These are phyloP conservation scores for Eumaeus atala DNA, from an alignment of 1,140 invertebrate genomes.

Conservation along the genomic window DNA sequence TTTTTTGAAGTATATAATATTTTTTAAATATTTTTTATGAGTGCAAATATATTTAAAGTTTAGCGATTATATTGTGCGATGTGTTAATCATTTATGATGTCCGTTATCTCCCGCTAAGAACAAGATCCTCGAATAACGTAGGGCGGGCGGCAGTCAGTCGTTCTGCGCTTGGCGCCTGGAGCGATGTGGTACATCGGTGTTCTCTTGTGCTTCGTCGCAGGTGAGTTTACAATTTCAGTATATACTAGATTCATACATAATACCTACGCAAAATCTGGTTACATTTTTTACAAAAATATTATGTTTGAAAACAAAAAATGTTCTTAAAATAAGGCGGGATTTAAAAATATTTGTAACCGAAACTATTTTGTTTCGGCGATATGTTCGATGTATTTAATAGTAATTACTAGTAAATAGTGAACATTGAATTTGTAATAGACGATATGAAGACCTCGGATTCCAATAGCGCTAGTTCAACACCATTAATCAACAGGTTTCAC, in stretches of 20 bases:
- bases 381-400: too few relatives aligned
- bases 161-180: slow-evolving; percentile 18
- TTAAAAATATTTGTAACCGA: too few relatives aligned
- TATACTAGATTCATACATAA: too few relatives aligned
- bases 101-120: slow-evolving; percentile 39
- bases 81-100: slow-evolving; percentile 16
- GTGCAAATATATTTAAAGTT: background rate
- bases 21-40: background rate
- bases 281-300: too few relatives aligned
- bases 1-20: background rate
- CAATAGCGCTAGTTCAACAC: slow-evolving; percentile 6
- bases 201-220: slow-evolving; percentile 43
- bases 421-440: too few relatives aligned
- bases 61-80: background rate
- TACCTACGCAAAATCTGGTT: too few relatives aligned
- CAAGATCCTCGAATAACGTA: slow-evolving; percentile 37
- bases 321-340: too few relatives aligned
- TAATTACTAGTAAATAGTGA: too few relatives aligned
- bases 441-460: background rate
- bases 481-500: slow-evolving; percentile 18
- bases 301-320: too few relatives aligned
- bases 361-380: too few relatives aligned
- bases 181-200: slow-evolving; percentile 32
- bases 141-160: slow-evolving; percentile 41
- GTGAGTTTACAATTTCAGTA: slow-evolving; percentile 26